Evolutionary conservation across 1,140 invertebrate species (phyloP), one percentile per base, ranked within the genome.

Genomic region (Daktulosphaira vitifoliae): DNA sequence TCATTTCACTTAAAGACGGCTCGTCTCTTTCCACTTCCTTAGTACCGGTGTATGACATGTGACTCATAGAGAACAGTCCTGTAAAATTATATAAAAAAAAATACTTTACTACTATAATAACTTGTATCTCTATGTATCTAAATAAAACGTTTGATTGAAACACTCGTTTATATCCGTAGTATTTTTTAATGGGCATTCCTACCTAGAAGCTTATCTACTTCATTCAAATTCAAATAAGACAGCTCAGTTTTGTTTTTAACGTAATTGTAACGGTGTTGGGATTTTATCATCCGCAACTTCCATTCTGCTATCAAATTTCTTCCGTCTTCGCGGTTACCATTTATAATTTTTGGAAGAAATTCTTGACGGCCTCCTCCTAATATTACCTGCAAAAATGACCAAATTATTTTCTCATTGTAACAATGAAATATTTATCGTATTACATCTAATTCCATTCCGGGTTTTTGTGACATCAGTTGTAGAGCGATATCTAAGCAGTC

Each of bases 1-100:
- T 89, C 89, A 94, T 92, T 74, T 93, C 87, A 22, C 78, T 79
- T 1, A 94, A 74, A 2, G 80, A 79, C 0, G 85, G 85, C 33
- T 85, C 79, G 23, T 33, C 46, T 18, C 13, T 42, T 3, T 48
- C 37, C 2, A 22, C 25, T 70, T 76, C 79, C 25, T 77, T 81
- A 74, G 80, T 71, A 25, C 56, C 56, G 4, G 39, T 22, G 39
- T 64, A 73, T 3, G 67, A 42, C 67, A 73, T 66, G 65, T 73
- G 72, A 26, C 65, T 66, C 20, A 49, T 29, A 39, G 65, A 37
- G 44, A 72, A 73, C 9, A 73, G 64, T 29, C 72, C 72, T 71
- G 84, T 70, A 1, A 16, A n/a, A 33, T n/a, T n/a, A n/a, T n/a
- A n/a, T n/a, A n/a, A n/a, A n/a, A n/a, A n/a, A n/a, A n/a, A n/a